Conservation (phyloP, 2,797 vertebrate species). For the Enteromius anoplus region DNA sequence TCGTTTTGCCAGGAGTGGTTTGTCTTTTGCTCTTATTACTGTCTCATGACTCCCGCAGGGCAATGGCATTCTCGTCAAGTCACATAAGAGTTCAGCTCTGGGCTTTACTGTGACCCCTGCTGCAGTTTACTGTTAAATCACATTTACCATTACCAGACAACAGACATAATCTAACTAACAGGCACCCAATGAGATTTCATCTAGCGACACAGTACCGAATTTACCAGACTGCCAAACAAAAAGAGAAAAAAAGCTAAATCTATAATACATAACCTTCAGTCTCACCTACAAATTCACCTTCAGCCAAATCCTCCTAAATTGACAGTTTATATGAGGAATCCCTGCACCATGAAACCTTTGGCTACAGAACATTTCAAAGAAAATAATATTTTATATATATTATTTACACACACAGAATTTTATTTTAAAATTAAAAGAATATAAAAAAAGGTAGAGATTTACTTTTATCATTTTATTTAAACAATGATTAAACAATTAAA, state of each 20-base stretch:
- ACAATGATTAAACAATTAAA: background rate
- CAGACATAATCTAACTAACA: conserved; percentile 28
- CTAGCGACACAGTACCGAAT: background rate
- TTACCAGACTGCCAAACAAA: conserved; percentile 14
- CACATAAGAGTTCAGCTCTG: conserved; percentile 21
- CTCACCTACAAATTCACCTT: conserved; percentile 23
- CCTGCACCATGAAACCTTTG: background rate
- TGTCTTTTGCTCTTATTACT: background rate
- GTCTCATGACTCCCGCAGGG: background rate
- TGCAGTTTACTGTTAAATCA: conserved; percentile 12
- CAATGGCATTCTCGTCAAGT: background rate
- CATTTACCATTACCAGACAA: conserved; percentile 22
- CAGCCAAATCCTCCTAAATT: conserved; percentile 18
- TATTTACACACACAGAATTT: too few species aligned
- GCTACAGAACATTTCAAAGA: background rate
- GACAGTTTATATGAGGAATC: background rate
- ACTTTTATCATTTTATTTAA: background rate
- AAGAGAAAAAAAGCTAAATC: background rate
- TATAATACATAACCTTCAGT: background rate
- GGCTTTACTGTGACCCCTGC: background rate
- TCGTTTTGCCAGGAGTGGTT: background rate
- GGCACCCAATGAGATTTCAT: background rate
- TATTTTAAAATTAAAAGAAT: too few species aligned
- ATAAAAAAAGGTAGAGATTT: too few species aligned
- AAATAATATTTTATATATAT: too few species aligned